phyloP scores from a whole-genome alignment of 2,113 vertebrate genomes.

The Gymnocephalus cernua region DNA sequence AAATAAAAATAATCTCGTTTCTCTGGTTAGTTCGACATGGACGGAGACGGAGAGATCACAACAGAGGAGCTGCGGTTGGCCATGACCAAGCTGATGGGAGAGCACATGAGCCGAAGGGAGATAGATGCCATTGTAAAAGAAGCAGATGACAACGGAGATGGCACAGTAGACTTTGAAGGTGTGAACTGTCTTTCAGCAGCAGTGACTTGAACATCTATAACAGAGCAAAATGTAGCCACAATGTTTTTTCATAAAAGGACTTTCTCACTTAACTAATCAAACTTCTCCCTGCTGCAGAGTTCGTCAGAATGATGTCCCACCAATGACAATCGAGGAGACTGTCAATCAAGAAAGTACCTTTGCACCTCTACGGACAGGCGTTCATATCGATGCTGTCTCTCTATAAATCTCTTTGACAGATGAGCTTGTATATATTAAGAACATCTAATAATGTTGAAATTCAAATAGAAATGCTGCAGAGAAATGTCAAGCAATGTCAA shows the following conservation, averaged over 20 bases:
- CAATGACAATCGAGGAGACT: conserved; percentile 52
- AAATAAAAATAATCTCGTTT: no score
- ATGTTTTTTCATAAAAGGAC: neutral
- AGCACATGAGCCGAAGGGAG: conserved; percentile 84
- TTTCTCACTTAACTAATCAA: neutral
- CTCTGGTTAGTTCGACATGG: conserved; percentile 86
- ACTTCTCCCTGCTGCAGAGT: conserved; percentile 69
- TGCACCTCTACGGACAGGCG: conserved; percentile 15
- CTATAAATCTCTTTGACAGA: neutral
- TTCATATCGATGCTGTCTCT: neutral
- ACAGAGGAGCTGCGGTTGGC: conserved; percentile 86
- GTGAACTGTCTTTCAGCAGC: neutral
- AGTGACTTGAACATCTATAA: neutral
- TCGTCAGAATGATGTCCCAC: conserved; percentile 83
- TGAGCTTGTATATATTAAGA: neutral
- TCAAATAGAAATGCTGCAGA: conserved; percentile 19
- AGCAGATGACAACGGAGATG: conserved; percentile 89
- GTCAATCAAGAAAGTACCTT: conserved; percentile 3
- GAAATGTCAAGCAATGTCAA: conserved; percentile 19
- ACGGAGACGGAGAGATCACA: conserved; percentile 89
- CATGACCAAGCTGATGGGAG: conserved; percentile 88
- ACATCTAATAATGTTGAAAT: neutral
- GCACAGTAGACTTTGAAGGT: conserved; percentile 93
- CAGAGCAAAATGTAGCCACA: neutral
- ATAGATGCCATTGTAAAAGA: conserved; percentile 87